Evolutionary conservation across 1,140 invertebrate genomes (phyloP), one percentile per base, ranked within the genome.

Genomic region (Euura lappo): DNA sequence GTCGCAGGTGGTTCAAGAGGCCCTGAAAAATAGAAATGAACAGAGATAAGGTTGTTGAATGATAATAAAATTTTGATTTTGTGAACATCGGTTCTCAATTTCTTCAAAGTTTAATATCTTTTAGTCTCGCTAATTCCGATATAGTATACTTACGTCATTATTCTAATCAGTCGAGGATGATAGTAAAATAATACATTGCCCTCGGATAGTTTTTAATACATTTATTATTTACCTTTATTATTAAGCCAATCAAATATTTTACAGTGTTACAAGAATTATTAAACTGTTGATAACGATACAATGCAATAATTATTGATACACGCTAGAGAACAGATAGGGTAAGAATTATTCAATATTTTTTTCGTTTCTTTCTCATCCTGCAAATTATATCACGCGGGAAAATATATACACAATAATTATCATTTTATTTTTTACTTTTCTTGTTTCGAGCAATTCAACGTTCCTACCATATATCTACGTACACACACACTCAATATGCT

Each of bases 1-100:
- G n/a, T 70, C 82, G 70, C 74, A 81, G 68, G 74, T 86, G 4
- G 85, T 87, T 28, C 79, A 86, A 77, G 78, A 81, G 65, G 84
- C 84, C 69, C 75, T 82, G 6, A 88, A 84, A 75, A 85, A 65
- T 70, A 4, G 44, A 68, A 44, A 68, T 68, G 66, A 68, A 28
- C 3, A 8, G 13, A 60, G 51, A 60, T 60, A 60, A 60, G 51
- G 51, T 28, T 1, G 28, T 28, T 28, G 28, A 28, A 28, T 28
- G 28, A 28, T 28, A 28, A 1, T 28, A 28, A 28, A 28, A 28
- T 28, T 28, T 28, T 28, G 1, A 28, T 1, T 28, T 28, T 28
- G 28, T n/a, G n/a, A n/a, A n/a, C n/a, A n/a, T n/a, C n/a, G n/a
- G n/a, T n/a, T n/a, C n/a, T n/a, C n/a, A n/a, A n/a, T n/a, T n/a